A percentile compares a stretch with the other conserved stretches of the same genome.
Evolutionary conservation across 2,888 invertebrate species (phyloP).

Genomic region (Lasioglossum malachurum): DNA sequence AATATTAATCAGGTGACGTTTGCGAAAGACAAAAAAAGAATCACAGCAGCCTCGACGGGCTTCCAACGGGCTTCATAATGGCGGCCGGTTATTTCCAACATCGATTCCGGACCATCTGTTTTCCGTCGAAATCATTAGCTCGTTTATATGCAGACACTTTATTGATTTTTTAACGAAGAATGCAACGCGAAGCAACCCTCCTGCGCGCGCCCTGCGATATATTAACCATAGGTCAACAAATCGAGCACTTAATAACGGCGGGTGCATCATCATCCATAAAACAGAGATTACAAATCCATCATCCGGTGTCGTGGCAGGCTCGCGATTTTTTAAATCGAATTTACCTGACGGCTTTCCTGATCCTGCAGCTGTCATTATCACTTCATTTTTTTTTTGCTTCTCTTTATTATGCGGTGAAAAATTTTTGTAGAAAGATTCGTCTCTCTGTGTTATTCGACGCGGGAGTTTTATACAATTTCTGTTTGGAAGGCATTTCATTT

Average conservation of each 20-base stretch:
- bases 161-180: slow-evolving; percentile 13
- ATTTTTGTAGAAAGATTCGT: neutral
- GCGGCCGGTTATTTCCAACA: slow-evolving; percentile 11
- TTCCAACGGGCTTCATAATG: slow-evolving; percentile 13
- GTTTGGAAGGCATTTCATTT: neutral
- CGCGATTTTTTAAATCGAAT: neutral
- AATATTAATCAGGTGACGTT: slow-evolving; percentile 41
- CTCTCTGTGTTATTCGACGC: neutral
- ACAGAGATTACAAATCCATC: neutral
- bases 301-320: neutral
- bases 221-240: neutral
- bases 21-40: slow-evolving; percentile 8
- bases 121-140: slow-evolving; percentile 2
- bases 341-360: neutral
- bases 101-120: neutral
- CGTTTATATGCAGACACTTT: slow-evolving; percentile 14
- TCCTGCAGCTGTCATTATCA: neutral
- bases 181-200: neutral
- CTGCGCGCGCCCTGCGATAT: neutral
- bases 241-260: slow-evolving; percentile 2
- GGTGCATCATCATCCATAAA: neutral
- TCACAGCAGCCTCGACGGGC: neutral
- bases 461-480: neutral
- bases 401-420: neutral
- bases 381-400: neutral